Conservation (phyloP, 2,888 invertebrate species). For the Esperia sulphurella region DNA sequence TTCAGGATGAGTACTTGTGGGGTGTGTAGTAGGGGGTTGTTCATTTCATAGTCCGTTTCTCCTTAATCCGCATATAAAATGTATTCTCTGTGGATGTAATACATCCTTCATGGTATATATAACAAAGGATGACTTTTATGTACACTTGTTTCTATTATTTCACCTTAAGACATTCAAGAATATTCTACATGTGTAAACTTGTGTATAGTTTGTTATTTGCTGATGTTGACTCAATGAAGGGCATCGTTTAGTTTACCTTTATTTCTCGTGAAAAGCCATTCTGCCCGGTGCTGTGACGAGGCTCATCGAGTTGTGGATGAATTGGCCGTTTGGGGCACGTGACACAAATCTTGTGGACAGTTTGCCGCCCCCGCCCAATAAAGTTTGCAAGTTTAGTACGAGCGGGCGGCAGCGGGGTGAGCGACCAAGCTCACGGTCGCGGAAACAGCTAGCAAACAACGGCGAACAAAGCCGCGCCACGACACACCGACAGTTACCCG, state of each 20-base stretch:
- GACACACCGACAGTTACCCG: slow-evolving; percentile 50
- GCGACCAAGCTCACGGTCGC: slow-evolving; percentile 66
- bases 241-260: slow-evolving; percentile 21
- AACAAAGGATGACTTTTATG: too few species aligned
- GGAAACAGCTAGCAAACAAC: slow-evolving; percentile 34
- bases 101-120: too few species aligned
- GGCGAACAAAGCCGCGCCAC: slow-evolving; percentile 49
- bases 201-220: slow-evolving; percentile 1
- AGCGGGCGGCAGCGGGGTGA: slow-evolving; percentile 42
- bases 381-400: slow-evolving; percentile 55
- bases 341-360: slow-evolving; percentile 57
- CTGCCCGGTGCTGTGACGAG: slow-evolving; percentile 21
- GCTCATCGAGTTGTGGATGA: slow-evolving; percentile 44
- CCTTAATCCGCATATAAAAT: too few species aligned
- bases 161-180: too few species aligned
- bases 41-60: background rate
- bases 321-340: slow-evolving; percentile 41
- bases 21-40: background rate
- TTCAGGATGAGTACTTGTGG: background rate
- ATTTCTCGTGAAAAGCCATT: slow-evolving; percentile 23
- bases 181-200: too few species aligned
- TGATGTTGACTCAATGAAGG: slow-evolving; percentile 27
- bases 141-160: too few species aligned
- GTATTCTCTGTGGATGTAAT: too few species aligned
- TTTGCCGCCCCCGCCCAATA: slow-evolving; percentile 62